Conservation (phyloP, 2,113 vertebrate species). For the Hydropotes inermis region DNA sequence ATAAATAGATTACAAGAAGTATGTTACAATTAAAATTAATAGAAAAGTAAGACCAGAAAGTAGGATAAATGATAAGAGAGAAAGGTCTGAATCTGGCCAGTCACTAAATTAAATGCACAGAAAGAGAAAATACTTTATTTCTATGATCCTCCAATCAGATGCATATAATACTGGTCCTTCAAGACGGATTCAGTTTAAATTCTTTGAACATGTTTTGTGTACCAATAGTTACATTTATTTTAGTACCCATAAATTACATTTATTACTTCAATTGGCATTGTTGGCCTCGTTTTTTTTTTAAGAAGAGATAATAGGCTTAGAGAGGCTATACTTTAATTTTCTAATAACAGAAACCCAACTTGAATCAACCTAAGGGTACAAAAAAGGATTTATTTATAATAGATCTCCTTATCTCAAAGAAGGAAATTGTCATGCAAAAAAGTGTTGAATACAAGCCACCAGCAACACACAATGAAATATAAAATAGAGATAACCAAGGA, state of each 20-base stretch:
- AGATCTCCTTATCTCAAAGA: neutral
- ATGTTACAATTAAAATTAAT: neutral
- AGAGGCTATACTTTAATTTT: neutral
- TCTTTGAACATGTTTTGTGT: neutral
- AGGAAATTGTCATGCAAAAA: neutral
- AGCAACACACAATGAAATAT: neutral
- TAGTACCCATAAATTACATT: neutral
- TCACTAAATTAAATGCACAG: conserved; percentile 32
- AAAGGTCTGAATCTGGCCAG: neutral
- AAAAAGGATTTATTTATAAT: neutral
- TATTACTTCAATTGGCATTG: neutral
- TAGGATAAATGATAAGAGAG: neutral
- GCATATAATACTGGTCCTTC: neutral
- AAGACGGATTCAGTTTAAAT: neutral
- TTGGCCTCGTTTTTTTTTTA: neutral
- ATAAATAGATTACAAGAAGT: neutral
- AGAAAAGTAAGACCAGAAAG: conserved; percentile 14
- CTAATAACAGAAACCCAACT: neutral
- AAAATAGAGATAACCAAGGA: neutral
- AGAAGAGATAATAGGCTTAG: neutral
- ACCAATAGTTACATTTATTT: neutral
- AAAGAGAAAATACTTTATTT: conserved; percentile 28
- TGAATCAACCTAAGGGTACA: neutral
- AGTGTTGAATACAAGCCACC: neutral
- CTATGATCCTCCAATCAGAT: neutral